Percentiles rank a stretch among this genome's conserved stretches.
Evolutionary conservation across 2,888 invertebrate species (phyloP).

Genomic region (Fragum whitleyi): DNA sequence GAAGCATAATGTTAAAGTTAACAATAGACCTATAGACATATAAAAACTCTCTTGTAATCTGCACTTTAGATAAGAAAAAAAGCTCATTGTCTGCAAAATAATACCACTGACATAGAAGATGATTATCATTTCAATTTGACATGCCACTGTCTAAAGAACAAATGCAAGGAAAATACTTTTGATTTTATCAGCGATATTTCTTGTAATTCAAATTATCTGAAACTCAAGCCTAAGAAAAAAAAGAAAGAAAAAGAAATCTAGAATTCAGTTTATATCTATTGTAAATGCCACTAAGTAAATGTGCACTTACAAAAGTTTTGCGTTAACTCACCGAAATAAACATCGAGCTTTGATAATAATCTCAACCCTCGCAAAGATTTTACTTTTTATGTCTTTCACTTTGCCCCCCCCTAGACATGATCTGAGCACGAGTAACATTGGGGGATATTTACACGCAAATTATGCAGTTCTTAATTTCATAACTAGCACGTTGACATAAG

Average conservation of each 20-base stretch:
- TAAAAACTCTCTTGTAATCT: not conserved
- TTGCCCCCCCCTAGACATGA: not conserved
- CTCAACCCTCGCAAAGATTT: not conserved
- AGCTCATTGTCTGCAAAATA: not conserved
- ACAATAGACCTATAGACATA: not conserved
- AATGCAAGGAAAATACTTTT: not conserved
- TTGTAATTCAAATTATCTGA: not conserved
- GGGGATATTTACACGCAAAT: too few relatives aligned
- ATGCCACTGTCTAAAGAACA: conserved; percentile 4
- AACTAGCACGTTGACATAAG: too few relatives aligned
- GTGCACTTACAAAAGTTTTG: too few relatives aligned
- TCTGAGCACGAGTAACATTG: too few relatives aligned
- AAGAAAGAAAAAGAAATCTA: too few relatives aligned
- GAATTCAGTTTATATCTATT: too few relatives aligned
- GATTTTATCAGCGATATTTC: not conserved
- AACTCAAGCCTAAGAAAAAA: not conserved
- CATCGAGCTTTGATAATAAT: not conserved
- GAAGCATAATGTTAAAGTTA: too few relatives aligned
- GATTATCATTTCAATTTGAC: not conserved
- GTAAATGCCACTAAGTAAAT: too few relatives aligned
- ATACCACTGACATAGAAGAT: not conserved
- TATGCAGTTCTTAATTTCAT: too few relatives aligned
- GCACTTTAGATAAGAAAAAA: conserved; percentile 1
- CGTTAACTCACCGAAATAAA: too few relatives aligned
- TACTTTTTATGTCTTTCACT: not conserved